Evolutionary conservation across 2,888 invertebrate genomes (phyloP), one percentile per base, ranked within the genome.

Genomic region (Maniola hyperantus): DNA sequence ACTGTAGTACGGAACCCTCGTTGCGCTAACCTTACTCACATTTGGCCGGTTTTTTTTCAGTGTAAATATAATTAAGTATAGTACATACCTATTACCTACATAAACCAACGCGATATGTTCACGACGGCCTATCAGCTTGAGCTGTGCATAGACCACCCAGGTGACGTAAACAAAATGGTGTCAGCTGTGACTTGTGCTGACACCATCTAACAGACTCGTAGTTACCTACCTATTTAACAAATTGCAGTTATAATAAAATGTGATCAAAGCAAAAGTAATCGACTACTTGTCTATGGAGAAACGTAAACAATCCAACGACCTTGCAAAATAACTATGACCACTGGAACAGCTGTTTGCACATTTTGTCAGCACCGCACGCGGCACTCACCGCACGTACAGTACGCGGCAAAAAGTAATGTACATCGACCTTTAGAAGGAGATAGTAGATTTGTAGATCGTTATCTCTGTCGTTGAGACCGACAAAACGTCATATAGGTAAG

Each of bases 251-350:
- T 18, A 55, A 18, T 36, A 42, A 42, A 57, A 57, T 57, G 42
- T 18, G 57, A 26, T 57, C 57, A 42, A 26, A 57, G 57, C 20
- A 42, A 42, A 26, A 57, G 57, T 42, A 42, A 57, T 57, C 57
- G 57, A 18, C 57, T 1, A 20, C 39, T 18, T 20, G 57, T 57
- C 57, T 42, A 20, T 20, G 42, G 20, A 18, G 42, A 13, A 39
- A 57, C 18, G 57, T 57, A 57, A 57, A 57, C 39, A 57, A 42
- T 42, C 57, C 57, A 57, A 57, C 57, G 57, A 42, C 57, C 57
- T 57, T 57, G 57, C 57, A 11, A 42, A 57, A n/a, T 20, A 1
- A 20, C 42, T 57, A 36, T 34, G 42, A 57, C 20, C 42, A 20
- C 1, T 13, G 6, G 13, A 20, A 57, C 1, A 42, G 20, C 8